These are phyloP conservation scores for Drosophila pandora DNA, from an alignment of 1,140 invertebrate genomes.

Conservation along the genomic window DNA sequence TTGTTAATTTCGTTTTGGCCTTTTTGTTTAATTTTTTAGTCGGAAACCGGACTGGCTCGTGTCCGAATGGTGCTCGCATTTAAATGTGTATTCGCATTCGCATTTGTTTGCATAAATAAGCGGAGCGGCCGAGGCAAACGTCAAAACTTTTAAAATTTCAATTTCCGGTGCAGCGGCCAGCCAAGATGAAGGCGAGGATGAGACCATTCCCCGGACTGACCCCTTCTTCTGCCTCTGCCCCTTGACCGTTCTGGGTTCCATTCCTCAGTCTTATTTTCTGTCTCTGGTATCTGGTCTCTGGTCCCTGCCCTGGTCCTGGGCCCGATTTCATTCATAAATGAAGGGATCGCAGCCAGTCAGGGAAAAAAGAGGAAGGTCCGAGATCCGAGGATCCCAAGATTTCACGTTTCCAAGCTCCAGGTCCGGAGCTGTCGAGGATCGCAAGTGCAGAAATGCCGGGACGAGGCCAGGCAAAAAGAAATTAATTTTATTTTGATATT, in stretches of 20 bases:
- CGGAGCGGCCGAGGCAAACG: conserved; percentile 56
- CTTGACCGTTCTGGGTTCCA: not conserved
- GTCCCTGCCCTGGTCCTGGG: not conserved
- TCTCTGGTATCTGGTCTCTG: not conserved
- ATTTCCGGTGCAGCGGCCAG: conserved; percentile 66
- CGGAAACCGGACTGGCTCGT: conserved; percentile 48
- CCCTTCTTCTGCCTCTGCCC: not conserved
- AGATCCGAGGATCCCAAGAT: not conserved
- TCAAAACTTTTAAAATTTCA: conserved; percentile 82
- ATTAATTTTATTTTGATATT: conserved; percentile 83
- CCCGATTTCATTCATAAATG: conserved; percentile 39
- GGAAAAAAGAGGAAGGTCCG: conserved; percentile 2
- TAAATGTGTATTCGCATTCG: conserved; percentile 37
- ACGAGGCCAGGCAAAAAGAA: conserved; percentile 42
- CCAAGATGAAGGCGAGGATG: conserved; percentile 14
- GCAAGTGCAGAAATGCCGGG: conserved; percentile 21
- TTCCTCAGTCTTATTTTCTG: not conserved
- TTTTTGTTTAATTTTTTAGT: conserved; percentile 1
- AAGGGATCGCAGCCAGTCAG: conserved; percentile 25
- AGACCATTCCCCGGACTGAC: not conserved
- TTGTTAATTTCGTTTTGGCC: conserved; percentile 55
- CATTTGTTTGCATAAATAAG: conserved; percentile 77
- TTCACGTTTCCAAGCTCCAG: not conserved
- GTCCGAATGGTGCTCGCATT: conserved; percentile 44
- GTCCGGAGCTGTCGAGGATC: conserved; percentile 3